Evolutionary conservation across 2,888 invertebrate species (phyloP).

Genomic region (Trachelus tabidus): DNA sequence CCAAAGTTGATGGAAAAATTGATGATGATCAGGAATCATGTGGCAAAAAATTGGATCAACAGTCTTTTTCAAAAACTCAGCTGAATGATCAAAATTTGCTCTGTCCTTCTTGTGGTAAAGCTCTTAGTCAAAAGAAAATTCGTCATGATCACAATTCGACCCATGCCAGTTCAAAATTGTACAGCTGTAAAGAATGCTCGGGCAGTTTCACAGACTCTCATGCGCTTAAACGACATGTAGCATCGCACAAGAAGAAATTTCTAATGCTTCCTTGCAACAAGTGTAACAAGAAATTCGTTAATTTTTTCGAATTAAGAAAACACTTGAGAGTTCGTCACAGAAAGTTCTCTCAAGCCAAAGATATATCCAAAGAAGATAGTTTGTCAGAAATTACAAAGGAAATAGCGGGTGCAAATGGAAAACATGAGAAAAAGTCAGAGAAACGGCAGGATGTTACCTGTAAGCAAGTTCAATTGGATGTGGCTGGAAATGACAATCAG

Average conservation of each 20-base stretch:
- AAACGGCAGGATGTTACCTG: background rate
- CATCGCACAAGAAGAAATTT: slow-evolving; percentile 6
- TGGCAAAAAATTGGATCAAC: too few relatives aligned
- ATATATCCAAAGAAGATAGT: slow-evolving; percentile 4
- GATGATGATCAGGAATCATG: slow-evolving; percentile 6
- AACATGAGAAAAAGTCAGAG: background rate
- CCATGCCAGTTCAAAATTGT: slow-evolving; percentile 9
- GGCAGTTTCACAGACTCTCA: slow-evolving; percentile 7
- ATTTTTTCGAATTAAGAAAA: slow-evolving; percentile 9
- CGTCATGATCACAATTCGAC: slow-evolving; percentile 8
- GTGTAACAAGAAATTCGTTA: slow-evolving; percentile 12
- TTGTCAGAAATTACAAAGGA: background rate
- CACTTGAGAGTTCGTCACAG: slow-evolving; percentile 12
- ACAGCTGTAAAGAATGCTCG: slow-evolving; percentile 7
- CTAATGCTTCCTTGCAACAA: slow-evolving; percentile 3
- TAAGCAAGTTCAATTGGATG: too few relatives aligned
- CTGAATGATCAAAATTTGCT: slow-evolving; percentile 8
- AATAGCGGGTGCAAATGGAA: background rate
- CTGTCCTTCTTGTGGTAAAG: slow-evolving; percentile 7
- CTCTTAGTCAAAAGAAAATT: slow-evolving; percentile 7
- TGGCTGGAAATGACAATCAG: too few relatives aligned
- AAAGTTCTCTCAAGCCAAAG: background rate
- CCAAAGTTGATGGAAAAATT: slow-evolving; percentile 5
- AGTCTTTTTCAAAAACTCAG: slow-evolving; percentile 1
- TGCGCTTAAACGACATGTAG: slow-evolving; percentile 10